A percentile compares a stretch with the other conserved stretches of the same genome.
These are phyloP conservation scores for Paramormyrops kingsleyae DNA, from an alignment of 2,113 vertebrate species.

Conservation along the genomic window DNA sequence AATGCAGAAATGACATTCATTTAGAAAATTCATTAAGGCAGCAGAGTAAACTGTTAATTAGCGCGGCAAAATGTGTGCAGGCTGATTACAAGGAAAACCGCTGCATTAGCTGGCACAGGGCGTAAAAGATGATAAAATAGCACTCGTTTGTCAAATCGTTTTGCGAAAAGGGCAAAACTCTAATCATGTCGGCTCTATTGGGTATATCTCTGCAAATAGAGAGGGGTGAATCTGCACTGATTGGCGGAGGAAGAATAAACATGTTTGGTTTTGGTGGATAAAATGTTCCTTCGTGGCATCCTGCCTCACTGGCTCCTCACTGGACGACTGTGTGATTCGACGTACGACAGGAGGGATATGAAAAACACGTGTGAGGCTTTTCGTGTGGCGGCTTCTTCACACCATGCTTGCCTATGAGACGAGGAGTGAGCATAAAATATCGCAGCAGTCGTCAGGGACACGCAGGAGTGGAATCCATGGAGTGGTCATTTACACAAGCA, in stretches of 20 bases:
- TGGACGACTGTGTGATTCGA: not conserved
- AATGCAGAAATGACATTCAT: not conserved
- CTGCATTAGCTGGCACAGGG: not conserved
- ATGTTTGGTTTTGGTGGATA: not conserved
- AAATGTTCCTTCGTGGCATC: not conserved
- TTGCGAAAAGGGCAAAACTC: not conserved
- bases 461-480: not conserved
- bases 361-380: not conserved
- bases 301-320: not conserved
- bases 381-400: not conserved
- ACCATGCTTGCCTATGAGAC: not conserved
- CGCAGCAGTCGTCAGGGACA: not conserved
- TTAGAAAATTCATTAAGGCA: slow-evolving; percentile 7
- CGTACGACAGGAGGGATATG: not conserved
- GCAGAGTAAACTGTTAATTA: slow-evolving; percentile 18
- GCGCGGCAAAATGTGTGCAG: not conserved
- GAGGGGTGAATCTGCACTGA: not conserved
- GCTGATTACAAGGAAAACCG: not conserved
- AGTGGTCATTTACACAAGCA: not conserved
- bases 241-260: not conserved
- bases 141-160: not conserved
- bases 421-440: not conserved
- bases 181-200: not conserved
- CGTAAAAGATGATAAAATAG: not conserved
- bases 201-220: not conserved